Evolutionary conservation across 2,113 vertebrate species (phyloP), one percentile per base, ranked within the genome.

Genomic region (Spea multiplicata): DNA sequence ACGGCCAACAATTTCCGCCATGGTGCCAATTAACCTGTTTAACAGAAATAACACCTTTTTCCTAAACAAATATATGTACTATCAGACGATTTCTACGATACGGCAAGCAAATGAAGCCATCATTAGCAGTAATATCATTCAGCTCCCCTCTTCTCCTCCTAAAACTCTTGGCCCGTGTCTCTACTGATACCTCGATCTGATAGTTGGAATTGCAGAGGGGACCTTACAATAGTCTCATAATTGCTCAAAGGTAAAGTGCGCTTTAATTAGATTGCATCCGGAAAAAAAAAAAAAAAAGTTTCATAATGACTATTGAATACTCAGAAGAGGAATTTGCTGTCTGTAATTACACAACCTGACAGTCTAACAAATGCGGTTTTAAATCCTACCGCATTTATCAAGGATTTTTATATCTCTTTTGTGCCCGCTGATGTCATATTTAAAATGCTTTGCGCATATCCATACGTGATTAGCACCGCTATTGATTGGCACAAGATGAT

Each of bases 401-500:
- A 74, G 47, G 17, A 65, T 65, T 67, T 55, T 68, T 9, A 71
- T 3, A 79, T 62, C 57, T n/a, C 68, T 66, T 59, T 62, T 53
- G 78, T 82, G 75, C 46, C 14, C 53, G 4, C 66, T 16, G 82
- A 73, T 81, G 66, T 78, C 84, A 83, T 85, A 84, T 82, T 85
- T 84, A 66, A 84, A 85, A 87, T 73, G 81, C 69, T 78, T 61
- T 68, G 69, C 75, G 46, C 74, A 82, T 75, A 74, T 49, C 12
- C 78, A 55, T 74, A 88, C 86, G 90, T 88, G 91, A 88, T 83
- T 88, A 87, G 87, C 90, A 90, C 88, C 91, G 81, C 83, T 87
- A 85, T n/a, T 86, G 83, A 87, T 74, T 88, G 83, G 83, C 81
- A 83, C 85, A 82, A 88, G 90, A 86, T 83, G 91, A 86, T 92